Conservation (phyloP, 2,888 invertebrate species). For the Limnephilus marmoratus region DNA sequence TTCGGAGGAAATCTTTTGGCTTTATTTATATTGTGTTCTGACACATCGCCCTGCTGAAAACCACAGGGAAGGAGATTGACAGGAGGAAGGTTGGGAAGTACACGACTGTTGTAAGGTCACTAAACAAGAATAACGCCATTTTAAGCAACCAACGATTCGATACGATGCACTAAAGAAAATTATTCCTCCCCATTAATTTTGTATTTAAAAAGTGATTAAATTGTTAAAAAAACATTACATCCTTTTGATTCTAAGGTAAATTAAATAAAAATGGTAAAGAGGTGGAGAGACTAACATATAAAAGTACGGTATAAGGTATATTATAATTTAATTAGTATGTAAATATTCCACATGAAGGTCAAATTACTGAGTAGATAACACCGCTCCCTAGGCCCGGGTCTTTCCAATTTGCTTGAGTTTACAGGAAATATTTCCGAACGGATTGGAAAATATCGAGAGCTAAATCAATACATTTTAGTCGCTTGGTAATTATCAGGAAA, state of each 20-base stretch:
- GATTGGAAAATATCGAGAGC: background rate
- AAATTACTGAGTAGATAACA: background rate
- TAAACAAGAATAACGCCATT: too few species aligned
- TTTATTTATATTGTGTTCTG: too few species aligned
- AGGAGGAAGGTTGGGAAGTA: too few species aligned
- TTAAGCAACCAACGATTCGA: too few species aligned
- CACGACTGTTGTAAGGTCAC: too few species aligned
- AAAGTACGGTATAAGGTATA: too few species aligned
- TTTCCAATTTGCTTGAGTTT: background rate
- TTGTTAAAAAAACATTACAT: background rate
- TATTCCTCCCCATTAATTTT: too few species aligned
- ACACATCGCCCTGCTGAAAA: too few species aligned
- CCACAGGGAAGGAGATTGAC: too few species aligned
- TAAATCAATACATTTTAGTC: background rate
- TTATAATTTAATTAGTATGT: background rate
- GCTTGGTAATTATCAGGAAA: background rate
- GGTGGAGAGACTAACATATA: background rate
- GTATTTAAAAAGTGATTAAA: too few species aligned
- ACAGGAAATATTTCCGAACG: background rate
- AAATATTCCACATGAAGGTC: background rate
- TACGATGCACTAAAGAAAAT: too few species aligned
- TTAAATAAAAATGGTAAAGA: background rate
- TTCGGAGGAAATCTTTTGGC: too few species aligned
- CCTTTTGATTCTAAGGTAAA: background rate
- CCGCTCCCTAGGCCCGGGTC: background rate